phyloP scores from a whole-genome alignment of 1,140 invertebrate genomes.

The Panulirus ornatus region DNA sequence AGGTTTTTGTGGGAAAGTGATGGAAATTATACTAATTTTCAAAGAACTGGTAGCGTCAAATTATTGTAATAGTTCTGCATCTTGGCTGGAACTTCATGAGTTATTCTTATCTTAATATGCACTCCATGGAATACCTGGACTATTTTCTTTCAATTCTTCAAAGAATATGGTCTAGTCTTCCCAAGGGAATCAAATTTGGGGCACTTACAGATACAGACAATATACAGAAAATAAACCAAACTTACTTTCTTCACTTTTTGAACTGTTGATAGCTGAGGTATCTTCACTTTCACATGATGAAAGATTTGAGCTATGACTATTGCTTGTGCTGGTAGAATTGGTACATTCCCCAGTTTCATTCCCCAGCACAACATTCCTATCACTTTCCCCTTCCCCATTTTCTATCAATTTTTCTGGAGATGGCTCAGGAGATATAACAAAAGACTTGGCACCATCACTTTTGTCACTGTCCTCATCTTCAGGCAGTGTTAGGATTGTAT shows the following conservation, averaged over 20 bases:
- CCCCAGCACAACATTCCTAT: neutral
- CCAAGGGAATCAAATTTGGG: too few relatives aligned
- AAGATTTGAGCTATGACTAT: conserved; percentile 37
- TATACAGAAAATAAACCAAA: too few relatives aligned
- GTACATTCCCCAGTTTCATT: neutral
- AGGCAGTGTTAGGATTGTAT: conserved; percentile 58
- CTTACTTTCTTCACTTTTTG: conserved; percentile 12
- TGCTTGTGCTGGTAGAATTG: conserved; percentile 37
- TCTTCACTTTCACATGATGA: neutral
- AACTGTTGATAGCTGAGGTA: neutral
- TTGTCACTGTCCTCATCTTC: conserved; percentile 38
- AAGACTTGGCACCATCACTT: conserved; percentile 35
- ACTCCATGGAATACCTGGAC: too few relatives aligned
- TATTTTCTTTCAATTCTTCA: too few relatives aligned
- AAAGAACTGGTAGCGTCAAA: too few relatives aligned
- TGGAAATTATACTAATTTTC: too few relatives aligned
- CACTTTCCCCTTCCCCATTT: conserved; percentile 8
- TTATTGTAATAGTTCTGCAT: too few relatives aligned
- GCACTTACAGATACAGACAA: too few relatives aligned
- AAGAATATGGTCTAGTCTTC: too few relatives aligned
- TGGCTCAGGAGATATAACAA: conserved; percentile 56
- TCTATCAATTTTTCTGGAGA: conserved; percentile 45
- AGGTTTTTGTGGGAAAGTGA: too few relatives aligned
- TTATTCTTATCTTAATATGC: too few relatives aligned
- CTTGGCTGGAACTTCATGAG: too few relatives aligned